Percentiles rank a stretch among this genome's conserved stretches.
phyloP scores from a whole-genome alignment of 1,140 invertebrate genomes.

The Sarcophaga bullata region DNA sequence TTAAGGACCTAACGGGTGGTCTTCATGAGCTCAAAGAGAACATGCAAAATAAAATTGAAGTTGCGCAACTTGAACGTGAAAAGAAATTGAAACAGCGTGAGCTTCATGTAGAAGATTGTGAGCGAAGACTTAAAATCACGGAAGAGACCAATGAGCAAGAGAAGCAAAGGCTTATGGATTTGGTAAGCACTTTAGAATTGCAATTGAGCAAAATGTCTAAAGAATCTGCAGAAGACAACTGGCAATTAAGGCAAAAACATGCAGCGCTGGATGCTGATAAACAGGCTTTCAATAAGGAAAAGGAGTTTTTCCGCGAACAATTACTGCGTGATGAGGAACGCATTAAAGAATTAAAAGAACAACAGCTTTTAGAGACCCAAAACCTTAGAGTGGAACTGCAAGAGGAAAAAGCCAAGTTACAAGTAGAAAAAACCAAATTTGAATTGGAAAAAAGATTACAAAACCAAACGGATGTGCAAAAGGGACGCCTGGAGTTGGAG shows the following conservation, averaged over 20 bases:
- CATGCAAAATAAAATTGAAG: constrained; percentile 58
- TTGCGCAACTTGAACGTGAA: constrained; percentile 59
- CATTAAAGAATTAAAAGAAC: constrained; percentile 63
- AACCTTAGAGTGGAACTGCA: constrained; percentile 63
- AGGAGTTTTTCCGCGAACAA: constrained; percentile 62
- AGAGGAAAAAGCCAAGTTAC: constrained; percentile 64
- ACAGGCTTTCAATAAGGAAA: constrained; percentile 65
- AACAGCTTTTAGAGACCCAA: constrained; percentile 66
- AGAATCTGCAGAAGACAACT: constrained; percentile 65
- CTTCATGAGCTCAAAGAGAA: constrained; percentile 56
- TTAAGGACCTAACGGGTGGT: constrained; percentile 53
- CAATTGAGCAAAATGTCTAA: constrained; percentile 64
- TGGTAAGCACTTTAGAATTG: constrained; percentile 66
- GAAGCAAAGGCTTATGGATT: constrained; percentile 65
- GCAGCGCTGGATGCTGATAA: constrained; percentile 59
- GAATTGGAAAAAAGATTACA: constrained; percentile 65
- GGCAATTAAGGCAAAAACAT: constrained; percentile 65
- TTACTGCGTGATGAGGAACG: constrained; percentile 60
- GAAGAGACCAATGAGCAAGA: constrained; percentile 66
- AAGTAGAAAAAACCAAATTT: constrained; percentile 65
- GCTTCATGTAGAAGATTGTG: constrained; percentile 61
- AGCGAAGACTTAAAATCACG: constrained; percentile 64
- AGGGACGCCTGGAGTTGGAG: constrained; percentile 66
- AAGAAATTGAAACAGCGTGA: constrained; percentile 62
- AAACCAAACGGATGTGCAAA: constrained; percentile 57